These are phyloP conservation scores for Molorchus minor DNA, from an alignment of 2,888 invertebrate species.

Conservation along the genomic window DNA sequence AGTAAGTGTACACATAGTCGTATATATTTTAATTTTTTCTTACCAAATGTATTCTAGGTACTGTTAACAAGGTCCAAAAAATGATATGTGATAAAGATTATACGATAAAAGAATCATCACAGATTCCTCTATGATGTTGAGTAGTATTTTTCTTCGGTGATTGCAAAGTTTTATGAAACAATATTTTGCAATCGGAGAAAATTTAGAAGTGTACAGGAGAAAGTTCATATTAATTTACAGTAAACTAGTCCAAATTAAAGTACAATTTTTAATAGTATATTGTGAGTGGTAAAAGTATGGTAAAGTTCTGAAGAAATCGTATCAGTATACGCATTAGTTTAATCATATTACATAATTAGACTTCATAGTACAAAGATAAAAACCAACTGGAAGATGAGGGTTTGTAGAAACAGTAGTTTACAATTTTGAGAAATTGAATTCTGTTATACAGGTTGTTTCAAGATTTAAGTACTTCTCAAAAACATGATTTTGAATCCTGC, in stretches of 20 bases:
- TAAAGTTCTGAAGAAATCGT: conserved; percentile 9
- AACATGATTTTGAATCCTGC: too few species aligned
- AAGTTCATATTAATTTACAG: conserved; percentile 18
- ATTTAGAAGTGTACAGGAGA: too few species aligned
- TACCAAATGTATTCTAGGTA: not conserved
- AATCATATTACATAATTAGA: conserved; percentile 19
- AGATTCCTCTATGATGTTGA: not conserved
- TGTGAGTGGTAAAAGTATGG: conserved; percentile 7
- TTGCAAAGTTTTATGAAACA: not conserved
- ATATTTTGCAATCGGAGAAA: conserved; percentile 2
- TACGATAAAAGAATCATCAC: not conserved
- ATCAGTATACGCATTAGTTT: not conserved
- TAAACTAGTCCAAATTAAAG: conserved; percentile 21
- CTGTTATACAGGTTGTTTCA: too few species aligned
- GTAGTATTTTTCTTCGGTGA: conserved; percentile 1
- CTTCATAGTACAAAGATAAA: conserved; percentile 17
- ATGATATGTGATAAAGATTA: conserved; percentile 11
- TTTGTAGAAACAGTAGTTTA: not conserved
- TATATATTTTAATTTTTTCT: not conserved
- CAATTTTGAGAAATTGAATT: too few species aligned
- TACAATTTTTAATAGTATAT: conserved; percentile 23
- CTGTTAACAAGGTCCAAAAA: conserved; percentile 8
- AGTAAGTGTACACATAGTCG: conserved; percentile 9
- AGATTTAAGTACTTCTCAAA: too few species aligned
- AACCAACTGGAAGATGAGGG: not conserved